Percentiles rank a stretch among this genome's conserved stretches.
These are phyloP conservation scores for Latrodectus hesperus DNA, from an alignment of 2,888 invertebrate genomes.

Conservation along the genomic window DNA sequence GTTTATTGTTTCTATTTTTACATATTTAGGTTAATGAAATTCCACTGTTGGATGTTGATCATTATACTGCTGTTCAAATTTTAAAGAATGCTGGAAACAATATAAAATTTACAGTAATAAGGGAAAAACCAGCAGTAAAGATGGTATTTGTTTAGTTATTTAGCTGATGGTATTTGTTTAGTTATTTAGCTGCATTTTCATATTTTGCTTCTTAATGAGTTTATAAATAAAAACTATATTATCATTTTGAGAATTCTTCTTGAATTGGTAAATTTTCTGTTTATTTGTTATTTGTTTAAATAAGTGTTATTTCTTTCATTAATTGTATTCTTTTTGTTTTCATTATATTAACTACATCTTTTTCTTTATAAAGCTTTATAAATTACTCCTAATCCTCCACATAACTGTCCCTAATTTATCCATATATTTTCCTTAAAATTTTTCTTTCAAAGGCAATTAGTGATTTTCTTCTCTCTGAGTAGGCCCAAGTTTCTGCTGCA, in stretches of 20 bases:
- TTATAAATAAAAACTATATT: not conserved
- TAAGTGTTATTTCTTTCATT: too few relatives aligned
- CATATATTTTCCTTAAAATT: not conserved
- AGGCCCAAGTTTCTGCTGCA: not conserved
- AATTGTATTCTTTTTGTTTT: not conserved
- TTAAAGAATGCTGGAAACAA: constrained; percentile 57
- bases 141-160: not conserved
- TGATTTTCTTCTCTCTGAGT: not conserved
- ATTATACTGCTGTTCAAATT: constrained; percentile 86
- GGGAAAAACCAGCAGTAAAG: constrained; percentile 29
- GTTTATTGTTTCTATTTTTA: not conserved
- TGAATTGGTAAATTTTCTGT: too few relatives aligned
- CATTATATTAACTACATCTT: not conserved
- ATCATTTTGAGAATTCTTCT: too few relatives aligned
- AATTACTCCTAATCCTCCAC: not conserved
- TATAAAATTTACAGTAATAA: constrained; percentile 40
- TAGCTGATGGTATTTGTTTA: not conserved
- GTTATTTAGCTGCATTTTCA: not conserved
- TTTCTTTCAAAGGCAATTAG: not conserved
- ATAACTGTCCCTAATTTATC: not conserved
- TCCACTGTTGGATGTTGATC: constrained; percentile 89
- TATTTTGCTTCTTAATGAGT: not conserved
- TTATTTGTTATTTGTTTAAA: too few relatives aligned
- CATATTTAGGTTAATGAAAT: constrained; percentile 54
- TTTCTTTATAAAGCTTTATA: not conserved